Evolutionary conservation across 2,113 vertebrate species (phyloP).

Genomic region (Raphicerus campestris): DNA sequence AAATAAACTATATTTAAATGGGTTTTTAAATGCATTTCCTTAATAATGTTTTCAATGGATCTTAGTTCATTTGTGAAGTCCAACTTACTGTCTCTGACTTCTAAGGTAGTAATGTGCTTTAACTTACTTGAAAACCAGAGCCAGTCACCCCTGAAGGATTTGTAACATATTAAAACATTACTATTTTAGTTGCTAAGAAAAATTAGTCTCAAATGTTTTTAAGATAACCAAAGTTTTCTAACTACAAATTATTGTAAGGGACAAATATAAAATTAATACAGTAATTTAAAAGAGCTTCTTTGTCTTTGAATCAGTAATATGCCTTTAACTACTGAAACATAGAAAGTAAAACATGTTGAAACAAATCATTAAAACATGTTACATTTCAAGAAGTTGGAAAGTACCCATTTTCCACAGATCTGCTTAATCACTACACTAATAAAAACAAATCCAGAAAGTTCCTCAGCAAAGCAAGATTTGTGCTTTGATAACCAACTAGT

Average conservation of each 20-base stretch:
- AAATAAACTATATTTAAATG: not conserved
- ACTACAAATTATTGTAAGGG: not conserved
- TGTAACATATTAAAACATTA: not conserved
- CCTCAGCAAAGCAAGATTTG: conserved; percentile 35
- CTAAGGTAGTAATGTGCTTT: not conserved
- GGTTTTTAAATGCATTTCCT: conserved; percentile 5
- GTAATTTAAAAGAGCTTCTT: not conserved
- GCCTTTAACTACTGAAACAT: conserved; percentile 24
- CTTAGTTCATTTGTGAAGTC: not conserved
- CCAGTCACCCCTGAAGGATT: not conserved
- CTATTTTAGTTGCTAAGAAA: conserved; percentile 23
- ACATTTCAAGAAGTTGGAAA: conserved; percentile 47
- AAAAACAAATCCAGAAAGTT: conserved; percentile 35
- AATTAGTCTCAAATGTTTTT: conserved; percentile 8
- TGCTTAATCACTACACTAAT: conserved; percentile 26
- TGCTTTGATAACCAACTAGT: not conserved
- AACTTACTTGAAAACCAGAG: not conserved
- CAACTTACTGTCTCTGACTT: not conserved
- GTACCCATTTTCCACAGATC: conserved; percentile 33
- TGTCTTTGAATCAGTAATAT: conserved; percentile 18
- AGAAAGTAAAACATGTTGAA: conserved; percentile 57
- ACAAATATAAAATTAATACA: conserved; percentile 32
- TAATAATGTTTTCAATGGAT: conserved; percentile 6
- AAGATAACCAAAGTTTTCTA: conserved; percentile 25
- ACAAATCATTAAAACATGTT: conserved; percentile 44